Percentiles rank a stretch among this genome's conserved stretches.
These are phyloP conservation scores for Lagodon rhomboides DNA, from an alignment of 2,797 vertebrate species.

Conservation along the genomic window DNA sequence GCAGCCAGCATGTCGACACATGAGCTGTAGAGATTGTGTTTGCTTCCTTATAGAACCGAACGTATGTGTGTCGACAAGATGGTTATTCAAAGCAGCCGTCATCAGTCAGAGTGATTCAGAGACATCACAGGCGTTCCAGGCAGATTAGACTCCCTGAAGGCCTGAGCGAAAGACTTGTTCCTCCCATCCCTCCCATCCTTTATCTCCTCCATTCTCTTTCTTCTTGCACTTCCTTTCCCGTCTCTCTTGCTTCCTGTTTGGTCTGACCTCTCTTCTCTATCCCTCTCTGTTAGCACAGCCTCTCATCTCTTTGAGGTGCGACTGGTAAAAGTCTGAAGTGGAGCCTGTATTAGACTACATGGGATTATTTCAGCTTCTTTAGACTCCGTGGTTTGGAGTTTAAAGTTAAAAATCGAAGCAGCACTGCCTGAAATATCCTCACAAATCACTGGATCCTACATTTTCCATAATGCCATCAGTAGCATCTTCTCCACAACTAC, in stretches of 20 bases:
- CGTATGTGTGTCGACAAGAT: background rate
- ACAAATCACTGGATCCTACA: no score
- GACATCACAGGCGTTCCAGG: constrained; percentile 9
- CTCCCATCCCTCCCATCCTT: background rate
- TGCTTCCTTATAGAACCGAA: background rate
- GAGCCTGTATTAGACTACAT: background rate
- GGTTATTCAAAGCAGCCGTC: background rate
- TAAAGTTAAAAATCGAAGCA: background rate
- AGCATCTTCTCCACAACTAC: background rate
- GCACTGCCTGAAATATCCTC: background rate
- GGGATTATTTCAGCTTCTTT: constrained; percentile 3
- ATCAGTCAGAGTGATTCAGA: background rate
- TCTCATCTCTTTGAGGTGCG: background rate
- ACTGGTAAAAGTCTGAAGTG: background rate
- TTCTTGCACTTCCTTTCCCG: background rate
- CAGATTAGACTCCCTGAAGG: constrained; percentile 11
- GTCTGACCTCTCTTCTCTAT: background rate
- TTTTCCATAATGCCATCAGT: background rate
- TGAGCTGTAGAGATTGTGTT: background rate
- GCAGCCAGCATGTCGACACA: background rate
- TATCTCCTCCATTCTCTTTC: background rate
- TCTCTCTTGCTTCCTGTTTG: constrained; percentile 13
- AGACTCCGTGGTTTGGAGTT: background rate
- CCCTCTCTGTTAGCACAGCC: background rate
- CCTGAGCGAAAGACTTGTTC: background rate